Conservation (phyloP, 2,113 vertebrate species). For the Ciconia maguari region DNA sequence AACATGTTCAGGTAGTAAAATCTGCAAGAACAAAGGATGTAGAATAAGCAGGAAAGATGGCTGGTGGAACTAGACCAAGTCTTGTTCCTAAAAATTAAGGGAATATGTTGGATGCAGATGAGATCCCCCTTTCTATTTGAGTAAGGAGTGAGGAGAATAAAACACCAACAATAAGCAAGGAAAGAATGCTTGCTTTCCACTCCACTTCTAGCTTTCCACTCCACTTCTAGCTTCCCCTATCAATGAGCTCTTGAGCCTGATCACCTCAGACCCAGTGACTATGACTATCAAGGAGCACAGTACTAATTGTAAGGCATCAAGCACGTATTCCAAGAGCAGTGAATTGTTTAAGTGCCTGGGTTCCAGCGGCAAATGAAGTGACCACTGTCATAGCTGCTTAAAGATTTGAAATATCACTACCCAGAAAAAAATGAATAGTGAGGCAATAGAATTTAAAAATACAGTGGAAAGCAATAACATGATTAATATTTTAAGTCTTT, state of each 20-base stretch:
- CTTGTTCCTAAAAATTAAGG: neutral
- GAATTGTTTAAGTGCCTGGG: neutral
- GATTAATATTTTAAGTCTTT: neutral
- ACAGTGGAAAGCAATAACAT: neutral
- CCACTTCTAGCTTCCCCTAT: neutral
- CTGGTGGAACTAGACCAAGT: rapidly evolving
- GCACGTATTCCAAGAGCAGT: neutral
- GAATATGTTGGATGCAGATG: neutral
- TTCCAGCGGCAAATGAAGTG: neutral
- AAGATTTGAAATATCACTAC: neutral
- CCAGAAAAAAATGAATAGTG: rapidly evolving
- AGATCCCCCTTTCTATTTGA: rapidly evolving
- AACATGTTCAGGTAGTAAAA: neutral
- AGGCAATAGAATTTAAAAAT: neutral
- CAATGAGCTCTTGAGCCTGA: neutral
- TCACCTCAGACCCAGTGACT: too few relatives aligned
- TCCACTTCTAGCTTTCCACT: neutral
- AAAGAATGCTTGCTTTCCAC: neutral
- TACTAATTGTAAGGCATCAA: neutral
- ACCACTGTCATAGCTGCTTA: neutral
- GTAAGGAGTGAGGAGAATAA: too few relatives aligned
- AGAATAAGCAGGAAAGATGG: neutral
- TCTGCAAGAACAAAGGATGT: neutral
- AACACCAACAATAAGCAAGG: neutral
- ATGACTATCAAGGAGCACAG: neutral